Percentiles rank a stretch among this genome's conserved stretches.
Conservation (phyloP, 2,113 vertebrate genomes). For the Proteles cristata region DNA sequence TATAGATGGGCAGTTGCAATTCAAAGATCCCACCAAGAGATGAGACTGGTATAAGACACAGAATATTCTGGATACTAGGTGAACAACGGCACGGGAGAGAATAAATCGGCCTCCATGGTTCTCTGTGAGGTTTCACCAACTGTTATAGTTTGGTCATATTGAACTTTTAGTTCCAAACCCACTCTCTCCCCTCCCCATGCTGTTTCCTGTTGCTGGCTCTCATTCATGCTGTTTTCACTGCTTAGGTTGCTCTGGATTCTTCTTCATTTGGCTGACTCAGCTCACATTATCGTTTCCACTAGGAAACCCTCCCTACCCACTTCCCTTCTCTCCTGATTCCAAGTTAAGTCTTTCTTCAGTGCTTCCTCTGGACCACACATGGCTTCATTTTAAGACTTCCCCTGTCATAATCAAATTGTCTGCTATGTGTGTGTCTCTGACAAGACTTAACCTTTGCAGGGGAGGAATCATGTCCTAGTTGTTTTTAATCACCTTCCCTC, state of each 20-base stretch:
- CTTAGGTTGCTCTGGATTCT: not conserved
- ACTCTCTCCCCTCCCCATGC: fast-evolving
- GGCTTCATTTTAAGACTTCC: not conserved
- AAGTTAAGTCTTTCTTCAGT: not conserved
- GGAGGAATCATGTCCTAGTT: not conserved
- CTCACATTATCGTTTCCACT: not conserved
- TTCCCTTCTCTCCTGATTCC: not conserved
- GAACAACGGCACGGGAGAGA: not conserved
- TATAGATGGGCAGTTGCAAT: not conserved
- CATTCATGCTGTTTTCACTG: not conserved
- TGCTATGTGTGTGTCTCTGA: not conserved
- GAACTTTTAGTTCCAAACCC: not conserved
- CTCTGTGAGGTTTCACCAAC: not conserved
- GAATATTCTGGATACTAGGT: not conserved
- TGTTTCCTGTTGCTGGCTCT: not conserved
- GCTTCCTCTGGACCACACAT: not conserved
- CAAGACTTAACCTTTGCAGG: not conserved
- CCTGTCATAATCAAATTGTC: not conserved
- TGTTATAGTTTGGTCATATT: not conserved
- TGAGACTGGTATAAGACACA: not conserved
- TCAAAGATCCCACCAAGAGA: not conserved
- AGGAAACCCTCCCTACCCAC: not conserved
- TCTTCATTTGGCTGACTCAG: constrained; percentile 5
- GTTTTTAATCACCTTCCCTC: not conserved
- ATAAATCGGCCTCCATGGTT: not conserved